Evolutionary conservation across 2,797 vertebrate species (phyloP), one percentile per base, ranked within the genome.

Genomic region (Aldrovandia affinis): DNA sequence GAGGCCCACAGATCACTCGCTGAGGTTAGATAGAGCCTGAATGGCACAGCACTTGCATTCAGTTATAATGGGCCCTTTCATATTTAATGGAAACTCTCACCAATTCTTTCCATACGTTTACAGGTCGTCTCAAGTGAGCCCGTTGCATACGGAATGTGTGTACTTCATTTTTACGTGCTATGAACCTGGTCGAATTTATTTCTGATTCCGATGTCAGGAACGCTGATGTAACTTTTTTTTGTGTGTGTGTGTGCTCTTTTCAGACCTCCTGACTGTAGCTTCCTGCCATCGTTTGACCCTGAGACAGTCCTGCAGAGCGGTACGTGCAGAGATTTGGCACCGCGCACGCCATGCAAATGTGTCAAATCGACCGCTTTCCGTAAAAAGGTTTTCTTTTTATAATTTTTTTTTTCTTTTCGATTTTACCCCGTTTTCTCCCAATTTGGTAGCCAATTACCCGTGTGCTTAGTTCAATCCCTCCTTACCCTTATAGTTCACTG

Each of bases 231-330:
- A 14, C 80, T 88, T 78, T 28, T 87, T 88, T 30, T 87, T 86
- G n/a, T n/a, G n/a, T n/a, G n/a, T n/a, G n/a, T n/a, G n/a, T n/a
- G n/a, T n/a, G n/a, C 82, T 78, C 65, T 92, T 82, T 83, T 89
- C 93, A 99, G 98, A 88, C 95, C 97, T 84, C 90, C 96, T 83
- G 97, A 99, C 89, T 95, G 96, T 91, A 95, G 95, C 88, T 96
- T 96, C 84, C 92, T 99, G 92, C 98, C 97, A 0, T 98, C 97
- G 0, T 96, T 99, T 92, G 98, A 99, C 94, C 98, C 98, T 0
- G 98, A 99, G 92, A 97, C 95, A 0, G 98, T 99, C 82, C 95
- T 99, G 80, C 98, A 99, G 93, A 98, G 97, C 78, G 98, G 98
- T 98, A 95, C 93, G 90, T 90, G 54, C 18, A 86, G 80, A 83